These are phyloP conservation scores for Acestrorhynchus altus DNA, from an alignment of 2,797 vertebrate species.

Conservation along the genomic window DNA sequence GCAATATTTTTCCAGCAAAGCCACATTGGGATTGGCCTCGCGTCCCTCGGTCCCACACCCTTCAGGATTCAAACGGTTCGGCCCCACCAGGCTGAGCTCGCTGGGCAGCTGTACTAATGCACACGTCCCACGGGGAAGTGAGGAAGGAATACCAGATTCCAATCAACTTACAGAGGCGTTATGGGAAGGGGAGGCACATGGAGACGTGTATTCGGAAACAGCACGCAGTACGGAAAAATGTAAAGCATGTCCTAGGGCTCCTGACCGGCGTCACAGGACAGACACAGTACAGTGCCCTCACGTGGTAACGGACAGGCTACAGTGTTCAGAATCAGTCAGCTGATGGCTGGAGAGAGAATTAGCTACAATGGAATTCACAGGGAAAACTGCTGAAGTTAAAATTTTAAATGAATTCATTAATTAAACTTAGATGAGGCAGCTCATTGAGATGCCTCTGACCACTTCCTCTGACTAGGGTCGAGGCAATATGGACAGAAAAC, in stretches of 20 bases:
- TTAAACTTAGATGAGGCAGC: too few relatives aligned
- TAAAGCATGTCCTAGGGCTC: background rate
- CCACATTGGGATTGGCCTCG: constrained; percentile 53
- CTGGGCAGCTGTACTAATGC: too few relatives aligned
- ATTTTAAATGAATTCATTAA: too few relatives aligned
- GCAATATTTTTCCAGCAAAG: constrained; percentile 63
- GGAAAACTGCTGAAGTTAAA: too few relatives aligned
- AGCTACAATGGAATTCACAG: too few relatives aligned
- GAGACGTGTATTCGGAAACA: background rate
- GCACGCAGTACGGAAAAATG: background rate
- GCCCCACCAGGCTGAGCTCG: background rate
- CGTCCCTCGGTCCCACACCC: constrained; percentile 1
- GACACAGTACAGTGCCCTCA: background rate
- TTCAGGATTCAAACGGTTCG: background rate
- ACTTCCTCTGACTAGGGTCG: too few relatives aligned
- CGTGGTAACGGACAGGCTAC: background rate
- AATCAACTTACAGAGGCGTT: background rate
- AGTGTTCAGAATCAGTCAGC: too few relatives aligned
- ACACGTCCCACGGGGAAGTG: background rate
- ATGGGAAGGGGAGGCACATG: background rate
- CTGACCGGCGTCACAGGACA: background rate
- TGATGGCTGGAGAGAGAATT: too few relatives aligned
- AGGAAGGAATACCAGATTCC: background rate
- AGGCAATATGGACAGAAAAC: too few relatives aligned
- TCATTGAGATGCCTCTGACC: too few relatives aligned